Percentiles rank a stretch among this genome's conserved stretches.
Evolutionary conservation across 1,140 invertebrate genomes (phyloP).

Genomic region (Pseudobourletiella spinata): DNA sequence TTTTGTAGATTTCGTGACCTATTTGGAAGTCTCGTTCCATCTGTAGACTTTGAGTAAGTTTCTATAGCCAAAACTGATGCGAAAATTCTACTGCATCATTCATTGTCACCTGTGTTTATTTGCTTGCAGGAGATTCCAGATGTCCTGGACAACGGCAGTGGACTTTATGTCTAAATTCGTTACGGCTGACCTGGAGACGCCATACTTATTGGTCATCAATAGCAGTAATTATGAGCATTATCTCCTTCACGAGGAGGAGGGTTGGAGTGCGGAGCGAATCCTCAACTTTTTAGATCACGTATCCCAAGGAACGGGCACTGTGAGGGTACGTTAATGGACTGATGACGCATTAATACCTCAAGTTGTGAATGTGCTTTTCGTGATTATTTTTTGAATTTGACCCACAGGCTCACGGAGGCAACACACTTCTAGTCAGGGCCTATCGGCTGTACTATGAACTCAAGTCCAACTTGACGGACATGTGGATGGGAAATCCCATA

Average conservation of each 20-base stretch:
- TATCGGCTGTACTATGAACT: constrained; percentile 70
- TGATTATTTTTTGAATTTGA: neutral
- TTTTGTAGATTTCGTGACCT: neutral
- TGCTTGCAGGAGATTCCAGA: neutral
- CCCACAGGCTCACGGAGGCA: constrained; percentile 68
- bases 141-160: neutral
- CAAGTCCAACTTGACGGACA: constrained; percentile 59
- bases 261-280: neutral
- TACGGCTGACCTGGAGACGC: neutral
- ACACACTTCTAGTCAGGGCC: constrained; percentile 57
- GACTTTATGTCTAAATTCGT: constrained; percentile 4
- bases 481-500: constrained; percentile 61
- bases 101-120: too few relatives aligned
- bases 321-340: neutral
- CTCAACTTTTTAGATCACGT: neutral
- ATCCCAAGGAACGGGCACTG: neutral
- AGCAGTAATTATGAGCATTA: constrained; percentile 8
- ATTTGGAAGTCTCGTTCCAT: neutral
- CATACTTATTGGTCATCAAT: constrained; percentile 3
- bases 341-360: neutral
- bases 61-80: too few relatives aligned
- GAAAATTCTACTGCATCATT: too few relatives aligned
- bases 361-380: neutral
- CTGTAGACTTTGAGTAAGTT: neutral
- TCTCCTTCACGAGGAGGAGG: neutral